These are phyloP conservation scores for Dolomedes plantarius DNA, from an alignment of 2,888 invertebrate species.

Conservation along the genomic window DNA sequence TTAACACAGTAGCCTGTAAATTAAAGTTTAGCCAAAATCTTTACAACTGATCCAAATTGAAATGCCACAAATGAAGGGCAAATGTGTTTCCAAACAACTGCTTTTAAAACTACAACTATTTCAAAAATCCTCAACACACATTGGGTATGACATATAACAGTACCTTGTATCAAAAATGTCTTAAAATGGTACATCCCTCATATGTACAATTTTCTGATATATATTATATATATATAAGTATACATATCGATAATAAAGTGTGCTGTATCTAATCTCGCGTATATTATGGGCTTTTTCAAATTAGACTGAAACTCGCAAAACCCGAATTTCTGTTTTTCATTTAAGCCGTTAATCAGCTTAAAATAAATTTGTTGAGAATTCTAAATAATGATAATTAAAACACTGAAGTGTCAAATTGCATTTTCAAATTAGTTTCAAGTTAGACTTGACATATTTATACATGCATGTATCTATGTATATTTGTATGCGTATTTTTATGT, in stretches of 20 bases:
- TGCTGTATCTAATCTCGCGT: not conserved
- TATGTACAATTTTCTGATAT: slow-evolving; percentile 59
- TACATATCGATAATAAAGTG: slow-evolving; percentile 56
- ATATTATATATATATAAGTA: slow-evolving; percentile 64
- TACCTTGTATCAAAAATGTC: slow-evolving; percentile 71
- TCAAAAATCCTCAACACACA: slow-evolving; percentile 65
- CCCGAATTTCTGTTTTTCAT: no score
- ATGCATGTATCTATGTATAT: no score
- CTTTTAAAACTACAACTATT: slow-evolving; percentile 68
- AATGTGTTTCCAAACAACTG: slow-evolving; percentile 34
- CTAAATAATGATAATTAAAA: no score
- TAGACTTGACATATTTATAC: no score
- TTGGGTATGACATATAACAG: slow-evolving; percentile 62
- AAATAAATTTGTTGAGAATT: no score
- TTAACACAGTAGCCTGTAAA: not conserved
- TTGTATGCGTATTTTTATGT: no score
- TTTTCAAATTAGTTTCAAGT: no score
- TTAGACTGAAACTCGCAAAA: no score
- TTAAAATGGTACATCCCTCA: slow-evolving; percentile 62
- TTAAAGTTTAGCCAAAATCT: slow-evolving; percentile 20
- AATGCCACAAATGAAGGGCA: not conserved
- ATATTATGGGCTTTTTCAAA: not conserved
- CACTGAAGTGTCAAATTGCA: no score
- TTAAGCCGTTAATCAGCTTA: no score
- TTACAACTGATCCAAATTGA: not conserved